Conservation (phyloP, 2,113 vertebrate genomes). For the Myotis brandtii region DNA sequence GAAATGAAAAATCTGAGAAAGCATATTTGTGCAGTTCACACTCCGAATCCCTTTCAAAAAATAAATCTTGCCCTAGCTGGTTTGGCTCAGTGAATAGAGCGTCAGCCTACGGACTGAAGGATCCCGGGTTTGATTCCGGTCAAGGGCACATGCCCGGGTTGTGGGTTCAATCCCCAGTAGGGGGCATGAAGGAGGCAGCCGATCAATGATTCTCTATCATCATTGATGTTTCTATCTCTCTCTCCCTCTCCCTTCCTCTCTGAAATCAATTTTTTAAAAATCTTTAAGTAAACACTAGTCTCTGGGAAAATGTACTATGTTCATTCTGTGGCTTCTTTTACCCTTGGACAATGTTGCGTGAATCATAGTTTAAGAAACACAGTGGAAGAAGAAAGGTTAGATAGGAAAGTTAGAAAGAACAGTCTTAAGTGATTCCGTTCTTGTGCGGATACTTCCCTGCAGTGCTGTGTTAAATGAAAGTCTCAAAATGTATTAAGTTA, state of each 20-base stretch:
- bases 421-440: neutral
- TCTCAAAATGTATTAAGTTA: neutral
- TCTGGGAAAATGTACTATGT: neutral
- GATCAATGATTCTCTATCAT: too few relatives aligned
- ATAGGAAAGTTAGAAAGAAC: neutral
- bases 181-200: too few relatives aligned
- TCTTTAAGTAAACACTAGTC: neutral
- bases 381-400: neutral
- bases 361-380: constrained; percentile 4
- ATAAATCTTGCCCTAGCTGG: neutral
- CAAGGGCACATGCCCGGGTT: too few relatives aligned
- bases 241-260: too few relatives aligned
- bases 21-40: neutral
- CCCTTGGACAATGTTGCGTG: constrained; percentile 12
- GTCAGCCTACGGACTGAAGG: too few relatives aligned
- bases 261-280: neutral
- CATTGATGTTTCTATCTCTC: too few relatives aligned
- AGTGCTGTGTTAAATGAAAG: neutral
- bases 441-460: neutral
- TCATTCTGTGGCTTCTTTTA: constrained; percentile 11
- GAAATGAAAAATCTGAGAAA: constrained; percentile 26
- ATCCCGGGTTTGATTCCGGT: too few relatives aligned
- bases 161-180: too few relatives aligned
- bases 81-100: too few relatives aligned
- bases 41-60: neutral